Evolutionary conservation across 2,797 vertebrate species (phyloP).

Genomic region (Gadopsis bispinosus): DNA sequence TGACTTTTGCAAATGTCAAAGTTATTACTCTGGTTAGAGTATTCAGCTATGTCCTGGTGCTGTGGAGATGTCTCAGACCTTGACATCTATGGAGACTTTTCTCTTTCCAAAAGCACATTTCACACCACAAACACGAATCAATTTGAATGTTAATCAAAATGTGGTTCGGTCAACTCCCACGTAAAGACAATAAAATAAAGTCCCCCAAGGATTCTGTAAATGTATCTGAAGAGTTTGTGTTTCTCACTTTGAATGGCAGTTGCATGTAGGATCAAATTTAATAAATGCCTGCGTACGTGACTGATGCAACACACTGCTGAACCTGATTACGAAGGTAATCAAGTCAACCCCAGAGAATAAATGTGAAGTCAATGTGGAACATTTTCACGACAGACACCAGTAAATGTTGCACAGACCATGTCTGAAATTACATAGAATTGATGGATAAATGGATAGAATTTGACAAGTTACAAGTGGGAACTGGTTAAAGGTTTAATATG

Average conservation of each 20-base stretch:
- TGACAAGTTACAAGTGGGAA: conserved; percentile 20
- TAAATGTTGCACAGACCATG: neutral
- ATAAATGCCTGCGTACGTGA: neutral
- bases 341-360: conserved; percentile 3
- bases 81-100: conserved; percentile 21
- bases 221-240: conserved; percentile 1
- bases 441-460: neutral
- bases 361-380: conserved; percentile 27
- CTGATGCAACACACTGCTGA: conserved; percentile 30
- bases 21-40: conserved; percentile 36
- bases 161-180: conserved; percentile 31
- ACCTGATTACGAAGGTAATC: conserved; percentile 11
- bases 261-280: neutral
- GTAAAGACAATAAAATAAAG: conserved; percentile 26
- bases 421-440: neutral
- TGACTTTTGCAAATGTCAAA: conserved; percentile 61
- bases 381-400: neutral
- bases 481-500: neutral
- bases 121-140: conserved; percentile 25
- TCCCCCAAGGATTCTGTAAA: conserved; percentile 20
- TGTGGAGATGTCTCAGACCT: conserved; percentile 10
- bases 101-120: conserved; percentile 1
- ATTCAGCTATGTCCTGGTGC: neutral
- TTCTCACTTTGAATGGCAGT: neutral
- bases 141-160: conserved; percentile 43